Percentiles rank a stretch among this genome's conserved stretches.
Evolutionary conservation across 2,113 vertebrate genomes (phyloP).

Genomic region (Tragelaphus strepsiceros): DNA sequence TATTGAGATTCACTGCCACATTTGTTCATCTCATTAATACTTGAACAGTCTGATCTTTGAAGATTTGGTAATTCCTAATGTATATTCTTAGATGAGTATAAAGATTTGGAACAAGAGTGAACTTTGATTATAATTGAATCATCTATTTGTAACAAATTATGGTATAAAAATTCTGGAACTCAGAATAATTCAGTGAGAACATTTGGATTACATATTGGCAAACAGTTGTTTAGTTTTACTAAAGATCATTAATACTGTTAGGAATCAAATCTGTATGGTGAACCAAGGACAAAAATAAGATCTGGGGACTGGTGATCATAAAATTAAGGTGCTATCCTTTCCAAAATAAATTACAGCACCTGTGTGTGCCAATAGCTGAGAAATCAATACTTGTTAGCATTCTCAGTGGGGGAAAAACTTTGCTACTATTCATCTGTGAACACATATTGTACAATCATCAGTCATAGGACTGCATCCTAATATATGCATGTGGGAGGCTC

Average conservation of each 20-base stretch:
- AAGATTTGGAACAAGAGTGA: not conserved
- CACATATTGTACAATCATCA: not conserved
- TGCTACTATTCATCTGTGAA: not conserved
- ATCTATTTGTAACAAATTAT: conserved; percentile 2
- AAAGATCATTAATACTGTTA: conserved; percentile 43
- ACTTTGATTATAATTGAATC: conserved; percentile 27
- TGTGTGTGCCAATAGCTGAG: not conserved
- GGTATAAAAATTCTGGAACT: conserved; percentile 44
- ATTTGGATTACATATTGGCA: conserved; percentile 51
- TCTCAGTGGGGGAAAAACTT: not conserved
- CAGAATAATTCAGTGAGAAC: conserved; percentile 30
- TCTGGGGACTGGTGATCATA: not conserved
- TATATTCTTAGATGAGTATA: not conserved
- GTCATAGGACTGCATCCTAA: not conserved
- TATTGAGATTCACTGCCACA: not conserved
- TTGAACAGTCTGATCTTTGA: not conserved
- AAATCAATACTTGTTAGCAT: conserved; percentile 47
- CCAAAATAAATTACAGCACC: conserved; percentile 30
- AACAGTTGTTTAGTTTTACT: conserved; percentile 41
- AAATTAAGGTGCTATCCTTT: not conserved
- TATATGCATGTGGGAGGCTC: not conserved
- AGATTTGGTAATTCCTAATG: not conserved
- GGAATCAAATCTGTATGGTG: conserved; percentile 23
- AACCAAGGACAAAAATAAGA: conserved; percentile 37
- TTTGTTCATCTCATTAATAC: not conserved